Percentiles rank a stretch among this genome's conserved stretches.
Evolutionary conservation across 2,888 invertebrate genomes (phyloP).

Genomic region (Anorthoa munda): DNA sequence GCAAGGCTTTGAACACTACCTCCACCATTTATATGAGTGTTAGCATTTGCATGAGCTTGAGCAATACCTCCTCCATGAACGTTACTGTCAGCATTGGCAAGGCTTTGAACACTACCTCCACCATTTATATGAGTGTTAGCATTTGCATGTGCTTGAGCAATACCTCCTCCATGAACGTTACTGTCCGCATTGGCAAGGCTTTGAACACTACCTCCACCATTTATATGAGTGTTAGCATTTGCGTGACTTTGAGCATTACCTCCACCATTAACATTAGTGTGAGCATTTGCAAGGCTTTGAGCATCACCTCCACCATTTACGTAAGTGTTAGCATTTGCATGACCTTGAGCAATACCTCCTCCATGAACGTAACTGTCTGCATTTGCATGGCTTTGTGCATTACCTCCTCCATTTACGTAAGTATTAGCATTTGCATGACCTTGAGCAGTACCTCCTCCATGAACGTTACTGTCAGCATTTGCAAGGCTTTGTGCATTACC

Average conservation of each 20-base stretch:
- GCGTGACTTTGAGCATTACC: not conserved
- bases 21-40: rapidly evolving
- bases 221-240: not conserved
- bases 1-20: not conserved
- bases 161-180: not conserved
- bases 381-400: not conserved
- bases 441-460: not conserved
- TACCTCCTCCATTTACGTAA: not conserved
- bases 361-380: not conserved
- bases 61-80: not conserved
- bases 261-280: not conserved
- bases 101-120: not conserved
- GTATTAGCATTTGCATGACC: not conserved
- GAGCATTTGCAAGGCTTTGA: not conserved
- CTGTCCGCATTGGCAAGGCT: not conserved
- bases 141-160: not conserved
- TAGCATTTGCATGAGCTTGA: not conserved
- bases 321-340: not conserved
- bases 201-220: not conserved
- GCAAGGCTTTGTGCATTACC: rapidly evolving
- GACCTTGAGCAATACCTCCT: not conserved
- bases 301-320: not conserved
- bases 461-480: not conserved
- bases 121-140: not conserved
- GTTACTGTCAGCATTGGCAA: not conserved